Evolutionary conservation across 1,140 invertebrate species (phyloP).

Genomic region (Dendrolimus kikuchii): DNA sequence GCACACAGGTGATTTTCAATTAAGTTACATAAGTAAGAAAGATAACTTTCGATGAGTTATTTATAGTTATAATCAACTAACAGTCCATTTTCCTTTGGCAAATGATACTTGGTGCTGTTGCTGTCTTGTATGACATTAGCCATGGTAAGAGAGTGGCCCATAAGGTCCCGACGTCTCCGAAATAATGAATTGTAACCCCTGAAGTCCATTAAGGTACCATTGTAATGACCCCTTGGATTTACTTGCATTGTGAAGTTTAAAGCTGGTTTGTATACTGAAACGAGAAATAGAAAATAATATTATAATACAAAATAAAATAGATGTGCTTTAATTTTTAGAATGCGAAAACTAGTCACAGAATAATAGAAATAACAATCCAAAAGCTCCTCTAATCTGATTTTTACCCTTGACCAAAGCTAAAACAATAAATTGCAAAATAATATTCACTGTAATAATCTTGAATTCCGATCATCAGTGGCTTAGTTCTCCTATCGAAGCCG

Average conservation of each 20-base stretch:
- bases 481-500: no score
- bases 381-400: no score
- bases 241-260: constrained; percentile 18
- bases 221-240: constrained; percentile 29
- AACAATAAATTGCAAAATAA: no score
- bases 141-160: constrained; percentile 43
- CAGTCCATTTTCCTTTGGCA: constrained; percentile 43
- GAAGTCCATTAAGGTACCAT: constrained; percentile 23
- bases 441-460: no score
- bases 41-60: no score
- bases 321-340: no score
- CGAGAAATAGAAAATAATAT: no score
- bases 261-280: constrained; percentile 43
- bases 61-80: constrained; percentile 14
- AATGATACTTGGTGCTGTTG: constrained; percentile 39
- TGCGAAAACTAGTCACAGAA: no score
- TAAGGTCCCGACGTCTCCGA: constrained; percentile 33
- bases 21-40: neutral
- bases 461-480: no score
- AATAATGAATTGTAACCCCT: constrained; percentile 32
- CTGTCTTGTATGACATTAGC: constrained; percentile 50
- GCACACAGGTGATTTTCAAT: neutral
- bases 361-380: no score
- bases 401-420: no score
- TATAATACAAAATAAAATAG: no score